Conservation (phyloP, 2,888 invertebrate species). For the Penaeus monodon region DNA sequence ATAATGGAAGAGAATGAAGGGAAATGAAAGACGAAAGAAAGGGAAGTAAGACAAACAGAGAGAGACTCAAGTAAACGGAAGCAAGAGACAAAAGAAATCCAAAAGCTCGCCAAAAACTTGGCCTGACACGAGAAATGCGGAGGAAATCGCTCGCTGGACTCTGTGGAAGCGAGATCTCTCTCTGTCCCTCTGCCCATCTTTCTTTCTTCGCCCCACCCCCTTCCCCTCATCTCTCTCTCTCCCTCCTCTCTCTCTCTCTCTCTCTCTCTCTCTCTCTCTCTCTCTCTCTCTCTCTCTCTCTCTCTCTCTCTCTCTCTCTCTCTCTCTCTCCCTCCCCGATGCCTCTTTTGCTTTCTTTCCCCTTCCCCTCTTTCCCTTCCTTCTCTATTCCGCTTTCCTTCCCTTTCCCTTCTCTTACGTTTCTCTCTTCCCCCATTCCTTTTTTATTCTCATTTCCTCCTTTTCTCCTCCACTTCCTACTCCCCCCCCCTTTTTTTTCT, state of each 20-base stretch:
- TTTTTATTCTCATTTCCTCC: no score
- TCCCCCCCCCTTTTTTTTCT: no score
- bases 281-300: not conserved
- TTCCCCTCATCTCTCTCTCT: not conserved
- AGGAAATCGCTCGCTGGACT: not conserved
- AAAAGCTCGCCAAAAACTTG: no score
- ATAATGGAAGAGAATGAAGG: not conserved
- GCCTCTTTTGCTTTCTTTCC: no score
- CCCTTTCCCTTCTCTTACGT: no score
- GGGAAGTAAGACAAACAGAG: not conserved
- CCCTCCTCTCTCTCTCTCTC: not conserved
- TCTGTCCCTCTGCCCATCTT: not conserved
- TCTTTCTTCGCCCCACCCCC: not conserved
- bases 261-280: not conserved
- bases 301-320: not conserved
- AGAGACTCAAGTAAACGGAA: not conserved
- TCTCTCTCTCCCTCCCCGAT: not conserved
- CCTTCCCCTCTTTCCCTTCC: no score
- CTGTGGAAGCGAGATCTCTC: not conserved
- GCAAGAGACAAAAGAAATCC: not conserved
- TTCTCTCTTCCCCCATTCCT: no score
- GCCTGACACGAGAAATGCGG: not conserved
- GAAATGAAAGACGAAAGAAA: slow-evolving; percentile 8
- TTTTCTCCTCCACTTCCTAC: no score
- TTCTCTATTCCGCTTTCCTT: no score